Conservation (phyloP, 2,888 invertebrate species). For the Endomychus coccineus region DNA sequence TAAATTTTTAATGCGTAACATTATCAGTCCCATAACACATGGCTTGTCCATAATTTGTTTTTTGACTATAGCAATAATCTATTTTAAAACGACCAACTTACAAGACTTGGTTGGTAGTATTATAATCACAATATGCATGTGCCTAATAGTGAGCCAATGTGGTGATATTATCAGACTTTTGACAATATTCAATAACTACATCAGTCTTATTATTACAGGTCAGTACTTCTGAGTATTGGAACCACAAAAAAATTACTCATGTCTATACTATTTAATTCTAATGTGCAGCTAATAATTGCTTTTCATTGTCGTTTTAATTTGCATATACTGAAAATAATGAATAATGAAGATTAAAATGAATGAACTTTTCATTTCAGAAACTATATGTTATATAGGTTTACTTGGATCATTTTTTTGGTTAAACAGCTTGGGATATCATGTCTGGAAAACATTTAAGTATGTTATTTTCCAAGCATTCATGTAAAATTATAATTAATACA, state of each 20-base stretch:
- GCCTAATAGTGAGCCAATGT: constrained; percentile 68
- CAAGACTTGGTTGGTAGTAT: constrained; percentile 79
- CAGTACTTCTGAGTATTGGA: no score
- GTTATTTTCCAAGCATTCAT: constrained; percentile 24
- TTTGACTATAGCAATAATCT: constrained; percentile 66
- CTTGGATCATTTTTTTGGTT: constrained; percentile 81
- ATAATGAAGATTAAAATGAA: no score
- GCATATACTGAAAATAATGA: no score
- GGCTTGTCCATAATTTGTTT: constrained; percentile 63
- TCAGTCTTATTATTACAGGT: constrained; percentile 76
- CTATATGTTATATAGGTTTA: constrained; percentile 66
- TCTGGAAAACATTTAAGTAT: constrained; percentile 81
- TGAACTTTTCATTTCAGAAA: no score
- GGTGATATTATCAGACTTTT: constrained; percentile 73
- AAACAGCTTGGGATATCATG: constrained; percentile 77
- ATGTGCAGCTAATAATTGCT: no score
- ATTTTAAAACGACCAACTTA: constrained; percentile 75
- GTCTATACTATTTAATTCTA: no score
- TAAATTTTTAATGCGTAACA: constrained; percentile 64
- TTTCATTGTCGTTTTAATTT: no score
- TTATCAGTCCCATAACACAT: constrained; percentile 71
- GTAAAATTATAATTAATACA: constrained; percentile 26
- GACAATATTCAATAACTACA: constrained; percentile 71
- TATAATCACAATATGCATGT: constrained; percentile 71
- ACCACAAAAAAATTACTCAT: no score